Evolutionary conservation across 2,113 vertebrate species (phyloP).

Genomic region (Burhinus oedicnemus): DNA sequence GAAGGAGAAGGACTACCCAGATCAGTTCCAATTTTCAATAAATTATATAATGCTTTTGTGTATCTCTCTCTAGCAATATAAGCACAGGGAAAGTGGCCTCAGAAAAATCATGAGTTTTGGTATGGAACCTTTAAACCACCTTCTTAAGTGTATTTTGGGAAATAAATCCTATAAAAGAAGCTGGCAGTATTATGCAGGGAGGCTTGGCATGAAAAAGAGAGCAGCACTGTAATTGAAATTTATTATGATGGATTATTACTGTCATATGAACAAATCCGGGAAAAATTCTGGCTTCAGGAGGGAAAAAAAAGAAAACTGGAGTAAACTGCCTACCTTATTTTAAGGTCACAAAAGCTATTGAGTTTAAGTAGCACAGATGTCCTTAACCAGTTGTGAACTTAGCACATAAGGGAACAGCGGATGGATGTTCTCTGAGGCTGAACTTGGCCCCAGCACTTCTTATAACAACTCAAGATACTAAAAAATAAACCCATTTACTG

Average conservation of each 20-base stretch:
- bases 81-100: background rate
- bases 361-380: background rate
- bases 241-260: background rate
- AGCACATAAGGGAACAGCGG: background rate
- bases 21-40: background rate
- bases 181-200: background rate
- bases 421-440: background rate
- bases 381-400: background rate
- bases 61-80: background rate
- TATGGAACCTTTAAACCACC: background rate
- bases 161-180: background rate
- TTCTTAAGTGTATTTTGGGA: background rate
- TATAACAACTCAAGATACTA: background rate
- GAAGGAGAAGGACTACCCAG: background rate
- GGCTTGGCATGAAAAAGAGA: background rate
- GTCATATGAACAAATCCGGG: background rate
- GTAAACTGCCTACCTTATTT: background rate
- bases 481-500: background rate
- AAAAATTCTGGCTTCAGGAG: background rate
- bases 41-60: background rate
- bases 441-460: background rate
- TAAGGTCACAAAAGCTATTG: background rate
- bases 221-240: background rate
- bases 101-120: background rate
- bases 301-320: background rate